Percentiles rank a stretch among this genome's conserved stretches.
phyloP scores from a whole-genome alignment of 2,113 vertebrate species.

The Bubo bubo region DNA sequence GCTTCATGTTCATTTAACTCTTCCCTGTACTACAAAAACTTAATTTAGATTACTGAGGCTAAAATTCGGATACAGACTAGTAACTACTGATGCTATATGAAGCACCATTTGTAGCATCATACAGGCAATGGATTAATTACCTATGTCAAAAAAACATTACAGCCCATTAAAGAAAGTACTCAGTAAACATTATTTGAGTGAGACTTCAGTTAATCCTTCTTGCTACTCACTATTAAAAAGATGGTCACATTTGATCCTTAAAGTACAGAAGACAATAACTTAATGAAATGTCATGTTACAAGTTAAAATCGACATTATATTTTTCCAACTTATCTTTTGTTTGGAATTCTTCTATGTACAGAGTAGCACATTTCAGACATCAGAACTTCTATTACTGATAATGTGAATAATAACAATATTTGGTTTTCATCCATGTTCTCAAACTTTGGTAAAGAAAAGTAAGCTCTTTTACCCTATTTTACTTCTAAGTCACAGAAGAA shows the following conservation, averaged over 20 bases:
- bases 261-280: not conserved
- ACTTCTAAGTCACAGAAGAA: not conserved
- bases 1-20: not conserved
- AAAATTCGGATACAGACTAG: not conserved
- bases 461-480: not conserved
- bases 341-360: not conserved
- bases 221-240: not conserved
- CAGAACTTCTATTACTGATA: not conserved
- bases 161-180: not conserved
- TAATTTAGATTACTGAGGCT: not conserved
- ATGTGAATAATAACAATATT: not conserved
- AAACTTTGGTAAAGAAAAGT: not conserved
- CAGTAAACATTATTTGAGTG: not conserved
- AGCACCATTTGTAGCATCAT: not conserved
- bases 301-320: not conserved
- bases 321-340: not conserved
- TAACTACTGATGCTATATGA: not conserved
- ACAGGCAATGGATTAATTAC: not conserved
- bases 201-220: not conserved
- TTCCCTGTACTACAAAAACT: not conserved
- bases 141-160: not conserved
- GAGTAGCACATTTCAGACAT: not conserved
- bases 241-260: not conserved
- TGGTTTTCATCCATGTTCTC: not conserved
- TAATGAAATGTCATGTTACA: not conserved